Base-by-base conservation (phyloP, 2,113 vertebrate genomes). In the Megalops atlanticus region DNA sequence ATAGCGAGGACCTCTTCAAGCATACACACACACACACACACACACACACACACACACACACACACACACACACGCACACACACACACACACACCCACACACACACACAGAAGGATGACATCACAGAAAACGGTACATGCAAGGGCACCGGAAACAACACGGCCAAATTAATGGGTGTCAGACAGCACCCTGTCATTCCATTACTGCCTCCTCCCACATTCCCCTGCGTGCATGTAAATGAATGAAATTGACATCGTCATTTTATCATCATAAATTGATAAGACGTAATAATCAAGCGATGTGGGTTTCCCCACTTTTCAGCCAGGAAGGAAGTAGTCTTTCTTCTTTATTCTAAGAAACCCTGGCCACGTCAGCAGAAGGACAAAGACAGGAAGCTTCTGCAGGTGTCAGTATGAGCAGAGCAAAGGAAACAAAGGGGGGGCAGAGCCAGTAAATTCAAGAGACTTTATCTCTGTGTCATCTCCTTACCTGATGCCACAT, bases 301-400 rank as follows among this genome's bases (percentile, higher is more conserved):
- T 16, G 70, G 1, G 49, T 33, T 38, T 27, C n/a, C 52, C 52
- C 43, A 45, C 43, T 77, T n/a, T 72, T 40, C 33, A 77, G 77
- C 49, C 41, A 84, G 69, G 84, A 83, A 85, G 87, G 83, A 86
- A 86, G 83, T 47, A 40, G 76, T 74, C 21, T 54, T 21, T 45
- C 54, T 81, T 77, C 76, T 39, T 52, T 41, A 40, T 81, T 84
- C 79, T 84, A 41, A 76, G 80, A 83, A 82, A 35, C 31, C 16
- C 64, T 27, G 64, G 12, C 5, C 12, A 31, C 10, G 39, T 16
- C 31, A 72, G 40, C 47, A 74, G 41, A 35, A 80, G 4, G 31
- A 33, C n/a, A 15, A 27, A 21, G 14, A 47, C 69, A 73, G 43
- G 41, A 73, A 72, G 43, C 15, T 12, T 27, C n/a, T 33, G n/a